Percentiles rank a stretch among this genome's conserved stretches.
Conservation (phyloP, 2,113 vertebrate species). For the Empidonax traillii region DNA sequence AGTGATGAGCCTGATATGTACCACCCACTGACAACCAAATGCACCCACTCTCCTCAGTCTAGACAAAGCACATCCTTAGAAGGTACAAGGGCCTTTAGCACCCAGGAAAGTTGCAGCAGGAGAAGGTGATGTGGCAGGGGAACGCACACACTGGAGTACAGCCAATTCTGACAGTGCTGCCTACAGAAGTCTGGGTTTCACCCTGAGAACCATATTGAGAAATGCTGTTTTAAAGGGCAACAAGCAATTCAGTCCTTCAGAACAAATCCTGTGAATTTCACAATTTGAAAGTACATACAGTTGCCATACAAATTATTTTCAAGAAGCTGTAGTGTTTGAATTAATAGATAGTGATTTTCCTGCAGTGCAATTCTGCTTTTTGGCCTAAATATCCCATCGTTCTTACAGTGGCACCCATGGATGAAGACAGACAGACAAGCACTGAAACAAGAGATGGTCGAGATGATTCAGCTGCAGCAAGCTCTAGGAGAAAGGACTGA, state of each 20-base stretch:
- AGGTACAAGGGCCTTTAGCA: neutral
- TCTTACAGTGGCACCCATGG: neutral
- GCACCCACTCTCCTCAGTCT: neutral
- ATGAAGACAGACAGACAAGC: neutral
- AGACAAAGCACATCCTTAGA: neutral
- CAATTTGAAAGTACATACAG: neutral
- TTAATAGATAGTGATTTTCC: neutral
- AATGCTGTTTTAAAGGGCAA: neutral
- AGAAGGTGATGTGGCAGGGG: neutral
- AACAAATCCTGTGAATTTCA: neutral
- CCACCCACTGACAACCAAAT: neutral
- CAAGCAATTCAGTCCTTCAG: neutral
- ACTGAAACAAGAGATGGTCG: neutral
- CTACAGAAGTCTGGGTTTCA: neutral
- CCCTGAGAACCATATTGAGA: neutral
- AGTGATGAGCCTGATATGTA: accelerated
- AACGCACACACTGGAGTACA: neutral
- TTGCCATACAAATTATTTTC: neutral
- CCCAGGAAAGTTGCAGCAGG: neutral
- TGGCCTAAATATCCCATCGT: neutral
- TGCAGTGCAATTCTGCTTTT: neutral
- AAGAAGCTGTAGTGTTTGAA: neutral
- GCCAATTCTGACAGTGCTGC: neutral
- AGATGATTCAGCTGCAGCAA: neutral
- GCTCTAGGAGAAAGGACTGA: neutral